These are phyloP conservation scores for Sprattus sprattus DNA, from an alignment of 2,113 vertebrate species.

Conservation along the genomic window DNA sequence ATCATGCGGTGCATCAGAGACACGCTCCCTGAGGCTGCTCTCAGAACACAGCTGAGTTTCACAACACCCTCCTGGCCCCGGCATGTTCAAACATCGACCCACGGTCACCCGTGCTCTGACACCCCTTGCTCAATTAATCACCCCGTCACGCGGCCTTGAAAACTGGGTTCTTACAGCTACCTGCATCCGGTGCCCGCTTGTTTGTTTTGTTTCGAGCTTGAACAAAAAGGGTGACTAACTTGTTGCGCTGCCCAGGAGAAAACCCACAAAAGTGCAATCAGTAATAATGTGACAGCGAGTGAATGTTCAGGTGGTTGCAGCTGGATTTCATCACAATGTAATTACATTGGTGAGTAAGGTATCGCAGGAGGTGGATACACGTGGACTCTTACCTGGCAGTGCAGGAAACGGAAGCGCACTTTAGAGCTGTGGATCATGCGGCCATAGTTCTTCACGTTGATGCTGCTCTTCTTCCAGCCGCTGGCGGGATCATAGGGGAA, in stretches of 20 bases:
- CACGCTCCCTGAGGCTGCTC: slow-evolving; percentile 44
- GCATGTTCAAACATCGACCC: slow-evolving; percentile 65
- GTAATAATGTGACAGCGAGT: neutral
- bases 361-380: neutral
- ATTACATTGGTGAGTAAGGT: neutral
- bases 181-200: slow-evolving; percentile 56
- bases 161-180: slow-evolving; percentile 43
- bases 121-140: slow-evolving; percentile 52
- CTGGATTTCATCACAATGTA: slow-evolving; percentile 40
- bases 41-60: slow-evolving; percentile 53
- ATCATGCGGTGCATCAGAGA: slow-evolving; percentile 62
- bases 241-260: neutral
- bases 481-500: slow-evolving; percentile 69
- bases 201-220: slow-evolving; percentile 34
- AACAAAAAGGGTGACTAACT: slow-evolving; percentile 13
- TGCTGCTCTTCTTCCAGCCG: slow-evolving; percentile 79
- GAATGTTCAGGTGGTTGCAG: slow-evolving; percentile 16
- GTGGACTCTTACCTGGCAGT: slow-evolving; percentile 82
- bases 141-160: slow-evolving; percentile 52
- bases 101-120: slow-evolving; percentile 30
- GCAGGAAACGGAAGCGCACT: slow-evolving; percentile 87
- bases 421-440: slow-evolving; percentile 90
- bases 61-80: slow-evolving; percentile 50
- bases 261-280: neutral
- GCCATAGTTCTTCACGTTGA: slow-evolving; percentile 85